Conservation (phyloP, 1,140 invertebrate genomes). For the Gonioctena quinquepunctata region DNA sequence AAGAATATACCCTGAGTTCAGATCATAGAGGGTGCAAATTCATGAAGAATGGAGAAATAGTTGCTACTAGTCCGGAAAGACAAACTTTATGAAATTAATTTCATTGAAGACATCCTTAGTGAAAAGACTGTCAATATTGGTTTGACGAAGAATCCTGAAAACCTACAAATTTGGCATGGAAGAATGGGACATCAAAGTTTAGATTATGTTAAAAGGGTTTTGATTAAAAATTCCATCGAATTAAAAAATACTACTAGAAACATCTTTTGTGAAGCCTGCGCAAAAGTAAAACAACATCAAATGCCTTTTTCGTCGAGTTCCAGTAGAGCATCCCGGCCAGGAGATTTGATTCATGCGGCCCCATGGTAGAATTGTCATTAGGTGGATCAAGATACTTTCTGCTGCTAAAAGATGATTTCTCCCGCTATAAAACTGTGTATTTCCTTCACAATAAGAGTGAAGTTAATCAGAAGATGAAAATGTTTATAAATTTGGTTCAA, state of each 20-base stretch:
- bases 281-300: slow-evolving; percentile 6
- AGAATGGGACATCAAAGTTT: not conserved
- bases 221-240: not conserved
- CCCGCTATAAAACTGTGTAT: slow-evolving; percentile 36
- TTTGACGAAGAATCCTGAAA: not conserved
- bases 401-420: slow-evolving; percentile 48
- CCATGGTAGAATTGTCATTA: slow-evolving; percentile 43
- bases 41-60: not conserved
- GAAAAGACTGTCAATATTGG: no score
- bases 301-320: not conserved
- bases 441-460: slow-evolving; percentile 42
- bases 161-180: not conserved
- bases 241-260: not conserved
- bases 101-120: not conserved
- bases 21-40: not conserved
- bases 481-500: slow-evolving; percentile 49
- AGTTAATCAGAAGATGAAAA: slow-evolving; percentile 28
- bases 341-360: slow-evolving; percentile 47
- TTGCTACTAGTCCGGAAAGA: not conserved
- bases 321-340: not conserved
- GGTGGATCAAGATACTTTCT: slow-evolving; percentile 50
- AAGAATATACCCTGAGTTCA: not conserved
- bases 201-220: not conserved
- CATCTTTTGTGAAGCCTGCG: slow-evolving; percentile 17
- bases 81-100: not conserved